Percentiles rank a stretch among this genome's conserved stretches.
phyloP scores from a whole-genome alignment of 2,888 invertebrate genomes.

The Euzetes globulus region DNA sequence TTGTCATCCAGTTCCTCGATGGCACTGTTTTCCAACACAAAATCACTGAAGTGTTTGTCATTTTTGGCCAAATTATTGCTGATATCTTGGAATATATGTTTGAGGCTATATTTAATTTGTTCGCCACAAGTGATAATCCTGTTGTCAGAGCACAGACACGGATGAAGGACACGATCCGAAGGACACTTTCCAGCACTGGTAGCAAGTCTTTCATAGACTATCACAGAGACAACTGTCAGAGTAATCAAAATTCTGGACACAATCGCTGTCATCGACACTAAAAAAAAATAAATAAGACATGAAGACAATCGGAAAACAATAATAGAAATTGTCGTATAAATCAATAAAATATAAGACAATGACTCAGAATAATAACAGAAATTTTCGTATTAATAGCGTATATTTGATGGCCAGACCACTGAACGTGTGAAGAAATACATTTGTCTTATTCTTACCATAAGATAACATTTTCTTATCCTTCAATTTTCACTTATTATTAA shows the following conservation, averaged over 20 bases:
- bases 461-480: not conserved
- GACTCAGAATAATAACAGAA: not conserved
- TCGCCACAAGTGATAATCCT: constrained; percentile 27
- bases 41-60: constrained; percentile 20
- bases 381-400: not conserved
- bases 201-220: not conserved
- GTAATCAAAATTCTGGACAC: constrained; percentile 4
- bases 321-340: not conserved
- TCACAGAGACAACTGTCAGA: not conserved
- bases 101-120: constrained; percentile 20
- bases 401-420: not conserved
- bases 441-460: not conserved
- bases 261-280: not conserved
- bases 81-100: constrained; percentile 27
- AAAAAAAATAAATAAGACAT: not conserved
- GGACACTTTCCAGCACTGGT: constrained; percentile 28
- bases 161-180: not conserved
- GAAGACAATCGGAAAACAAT: not conserved
- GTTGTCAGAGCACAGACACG: constrained; percentile 28
- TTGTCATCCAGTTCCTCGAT: constrained; percentile 26
- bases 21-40: constrained; percentile 20
- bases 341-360: not conserved
- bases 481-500: not conserved
- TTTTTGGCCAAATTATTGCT: constrained; percentile 1
- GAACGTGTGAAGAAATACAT: not conserved